Base-by-base conservation (phyloP, 2,113 vertebrate species). In the Lipophrys pholis region DNA sequence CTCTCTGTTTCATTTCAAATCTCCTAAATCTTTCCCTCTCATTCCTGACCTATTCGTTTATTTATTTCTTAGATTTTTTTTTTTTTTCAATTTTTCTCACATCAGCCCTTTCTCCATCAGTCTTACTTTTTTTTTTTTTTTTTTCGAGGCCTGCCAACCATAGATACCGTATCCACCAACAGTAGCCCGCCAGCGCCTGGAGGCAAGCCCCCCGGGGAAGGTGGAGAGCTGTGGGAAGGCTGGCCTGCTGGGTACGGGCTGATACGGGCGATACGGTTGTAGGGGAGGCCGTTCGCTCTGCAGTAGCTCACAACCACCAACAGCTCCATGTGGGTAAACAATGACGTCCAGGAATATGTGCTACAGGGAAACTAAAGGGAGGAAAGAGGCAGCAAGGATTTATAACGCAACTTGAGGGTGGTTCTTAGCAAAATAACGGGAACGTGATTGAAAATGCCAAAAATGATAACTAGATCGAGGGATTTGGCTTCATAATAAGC, bases 111-210 rank as follows among this genome's bases (percentile, higher is more conserved):
- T 86, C 87, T 77, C 79, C 85, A 90, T 91, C 84, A 78, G 81
- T 91, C 90, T 92, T 84, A 80, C 85, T n/a, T n/a, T 89, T 78
- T 86, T 82, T 86, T 86, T 74, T 93, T 86, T n/a, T n/a, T 92
- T 92, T 93, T 93, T 84, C 87, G 89, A 63, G 55, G 74, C 71
- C 85, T 90, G 85, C 87, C 87, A 87, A 90, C 81, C 89, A 86
- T 89, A 90, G 91, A 93, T 91, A 93, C 90, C 48, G 86, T 93
- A 91, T 93, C 91, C 90, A 93, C 85, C 87, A 92, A 92, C 91
- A 93, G 91, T 93, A 93, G 91, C 85, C 84, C 62, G 62, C 83
- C 77, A 85, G 86, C 73, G 87, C 82, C 86, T 86, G 74, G 69
- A 52, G 60, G 77, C 84, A 78, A 90, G 83, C n/a, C 88, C 90